phyloP scores from a whole-genome alignment of 2,113 vertebrate genomes.

The Perca fluviatilis region DNA sequence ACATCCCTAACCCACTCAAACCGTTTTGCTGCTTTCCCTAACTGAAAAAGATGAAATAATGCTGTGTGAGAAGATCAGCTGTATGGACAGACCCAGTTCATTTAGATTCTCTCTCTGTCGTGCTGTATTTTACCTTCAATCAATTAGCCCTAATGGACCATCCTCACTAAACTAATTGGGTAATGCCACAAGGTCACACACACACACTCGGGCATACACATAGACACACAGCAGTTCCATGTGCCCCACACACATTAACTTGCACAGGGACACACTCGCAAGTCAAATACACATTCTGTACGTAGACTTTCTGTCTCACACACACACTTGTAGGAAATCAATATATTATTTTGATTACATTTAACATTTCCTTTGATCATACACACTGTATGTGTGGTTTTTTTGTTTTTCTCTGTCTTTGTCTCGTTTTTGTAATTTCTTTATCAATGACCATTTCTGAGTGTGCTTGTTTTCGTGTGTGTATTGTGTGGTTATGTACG shows the following conservation, averaged over 20 bases:
- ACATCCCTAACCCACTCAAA: not conserved
- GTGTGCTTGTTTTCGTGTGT: not conserved
- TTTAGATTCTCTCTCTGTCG: slow-evolving; percentile 56
- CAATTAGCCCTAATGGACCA: slow-evolving; percentile 70
- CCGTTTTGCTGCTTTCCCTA: too few relatives aligned
- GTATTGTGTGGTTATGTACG: not conserved
- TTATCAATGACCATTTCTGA: not conserved
- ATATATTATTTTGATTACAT: not conserved
- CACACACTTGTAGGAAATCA: not conserved
- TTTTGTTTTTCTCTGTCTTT: not conserved
- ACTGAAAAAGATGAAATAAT: not conserved
- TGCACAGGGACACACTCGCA: not conserved
- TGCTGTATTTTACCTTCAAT: slow-evolving; percentile 53
- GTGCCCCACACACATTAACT: not conserved
- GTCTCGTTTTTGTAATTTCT: not conserved
- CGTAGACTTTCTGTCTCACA: not conserved
- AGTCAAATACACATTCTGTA: not conserved
- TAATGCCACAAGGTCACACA: slow-evolving; percentile 34
- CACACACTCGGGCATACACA: not conserved
- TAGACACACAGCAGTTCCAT: not conserved
- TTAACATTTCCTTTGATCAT: not conserved
- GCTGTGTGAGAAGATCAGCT: slow-evolving; percentile 10
- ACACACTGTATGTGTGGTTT: not conserved
- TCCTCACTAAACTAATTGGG: slow-evolving; percentile 53
- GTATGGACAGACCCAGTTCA: slow-evolving; percentile 31